Base-by-base conservation (phyloP, 2,113 vertebrate species). In the Anoura caudifer region DNA sequence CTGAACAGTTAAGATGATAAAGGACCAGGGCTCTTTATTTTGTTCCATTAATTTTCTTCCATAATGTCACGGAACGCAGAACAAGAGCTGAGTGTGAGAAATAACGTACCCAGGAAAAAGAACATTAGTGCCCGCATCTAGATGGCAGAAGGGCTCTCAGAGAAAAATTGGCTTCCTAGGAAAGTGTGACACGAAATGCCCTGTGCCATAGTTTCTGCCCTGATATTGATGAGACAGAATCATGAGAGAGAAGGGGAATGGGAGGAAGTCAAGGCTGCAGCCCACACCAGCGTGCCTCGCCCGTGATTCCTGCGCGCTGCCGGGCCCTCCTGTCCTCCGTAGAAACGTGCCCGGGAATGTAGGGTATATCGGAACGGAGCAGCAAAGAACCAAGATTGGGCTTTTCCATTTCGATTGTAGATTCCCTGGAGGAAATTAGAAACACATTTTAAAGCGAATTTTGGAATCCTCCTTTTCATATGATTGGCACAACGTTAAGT, bases 11-110 rank as follows among this genome's bases (percentile, higher is more conserved):
- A 80, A 36, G 38, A 92, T 96, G 97, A 97, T 88, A 79, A 96
- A 96, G 69, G 17, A 96, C 79, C 67, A 52, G 31, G 61, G 31
- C 33, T 72, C 91, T 82, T 97, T 96, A 95, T 92, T 97, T 91
- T 11, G 12, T 96, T 61, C 69, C 91, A 96, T 96, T 96, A 92
- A 95, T 96, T 97, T 96, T 93, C 92, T 86, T 72, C 77, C 79
- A 26, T 69, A 84, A 86, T 69, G 43, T 83, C 83, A 93, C 83
- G 80, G 54, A 91, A 94, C 95, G 95, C 54, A 94, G 91, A 96
- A 77, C 82, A 89, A 95, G 85, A 88, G 80, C 26, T 63, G 87
- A 83, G 38, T 14, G 24, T 96, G 95, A 97, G 50, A 85, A 96
- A 88, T 95, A 88, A 86, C 26, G 63, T 11, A 36, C 47, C 33